Base-by-base conservation (phyloP, 2,888 invertebrate species). In the Agriopis aurantiaria region DNA sequence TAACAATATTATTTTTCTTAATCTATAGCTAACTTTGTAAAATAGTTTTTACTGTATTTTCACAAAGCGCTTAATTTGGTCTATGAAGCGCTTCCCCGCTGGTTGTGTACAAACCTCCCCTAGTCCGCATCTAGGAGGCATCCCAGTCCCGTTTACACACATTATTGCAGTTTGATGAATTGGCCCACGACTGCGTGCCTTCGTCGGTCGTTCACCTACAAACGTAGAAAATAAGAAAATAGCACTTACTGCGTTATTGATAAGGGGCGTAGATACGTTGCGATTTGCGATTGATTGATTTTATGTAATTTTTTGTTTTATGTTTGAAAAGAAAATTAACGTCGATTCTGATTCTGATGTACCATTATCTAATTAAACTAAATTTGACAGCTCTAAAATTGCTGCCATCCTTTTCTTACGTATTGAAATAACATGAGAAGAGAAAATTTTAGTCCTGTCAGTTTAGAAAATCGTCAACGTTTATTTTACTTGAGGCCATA, bases 81-180 rank as follows among this genome's bases (percentile, higher is more conserved):
- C 85, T 86, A 87, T 85, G 53, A 81, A 89, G 88, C 90, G 88
- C 87, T 87, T 72, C 59, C 67, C 10, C 60, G 89, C 88, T 90
- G 72, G 11, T 69, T 55, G 67, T 75, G 75, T 74, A 70, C 48
- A 66, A 68, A 68, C 70, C 79, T 85, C 89, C 90, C 90, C 90
- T 88, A 87, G 84, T 81, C 76, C 81, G 81, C 85, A 85, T 87
- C 86, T 86, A 86, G 84, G 85, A 82, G 80, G 84, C 85, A 88
- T 88, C 87, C 87, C 84, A 78, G 78, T 77, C 81, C 80, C 85
- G 88, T 88, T 88, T 88, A 85, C 88, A 86, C 87, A 89, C 90
- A 90, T 90, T 89, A 90, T 90, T 89, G 85, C 88, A 86, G 88
- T 90, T 88, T 91, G 91, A 91, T 90, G 90, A 88, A 90, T 89